Evolutionary conservation across 2,797 vertebrate genomes (phyloP), one percentile per base, ranked within the genome.

Genomic region (Borostomias antarcticus): DNA sequence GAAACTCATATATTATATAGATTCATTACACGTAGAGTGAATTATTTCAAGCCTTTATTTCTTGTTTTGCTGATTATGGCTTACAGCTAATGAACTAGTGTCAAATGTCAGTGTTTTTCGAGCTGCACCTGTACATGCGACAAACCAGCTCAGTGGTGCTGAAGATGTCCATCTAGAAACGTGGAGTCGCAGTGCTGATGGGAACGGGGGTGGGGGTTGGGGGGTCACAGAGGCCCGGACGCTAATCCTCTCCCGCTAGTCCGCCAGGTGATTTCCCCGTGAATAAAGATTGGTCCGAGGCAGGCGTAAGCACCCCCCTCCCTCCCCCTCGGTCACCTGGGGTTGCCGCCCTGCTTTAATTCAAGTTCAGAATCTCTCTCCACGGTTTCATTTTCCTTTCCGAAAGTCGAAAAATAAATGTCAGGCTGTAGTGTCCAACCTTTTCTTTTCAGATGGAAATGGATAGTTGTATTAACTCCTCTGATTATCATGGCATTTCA

Each of bases 401-500:
- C n/a, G n/a, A 57, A 62, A 63, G 28, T 64, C 45, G 35, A 51
- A 75, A 70, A 83, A 78, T 74, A 84, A 79, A 88, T 80, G 76
- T 74, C 82, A 84, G 70, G 66, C 68, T 68, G 58, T 64, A 81
- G 66, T 54, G 63, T 70, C 56, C 75, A 80, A 82, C 71, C 84
- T 86, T 88, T 84, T 76, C 73, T 76, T 80, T 77, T 58, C 75
- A 51, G 61, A 77, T 85, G 78, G 84, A 84, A 89, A 83, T 77
- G 82, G 86, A 86, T 76, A 72, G 69, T 76, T 70, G 52, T 78
- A 86, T 88, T 89, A 89, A 89, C 82, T 86, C 68, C 73, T 73
- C 79, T 89, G 85, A 85, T 88, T 87, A 84, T 83, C 72, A 77
- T 83, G 81, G 85, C 85, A 83, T 88, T 88, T 86, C 60, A 75